Conservation (phyloP, 2,888 invertebrate genomes). For the Petrophora chlorosata region DNA sequence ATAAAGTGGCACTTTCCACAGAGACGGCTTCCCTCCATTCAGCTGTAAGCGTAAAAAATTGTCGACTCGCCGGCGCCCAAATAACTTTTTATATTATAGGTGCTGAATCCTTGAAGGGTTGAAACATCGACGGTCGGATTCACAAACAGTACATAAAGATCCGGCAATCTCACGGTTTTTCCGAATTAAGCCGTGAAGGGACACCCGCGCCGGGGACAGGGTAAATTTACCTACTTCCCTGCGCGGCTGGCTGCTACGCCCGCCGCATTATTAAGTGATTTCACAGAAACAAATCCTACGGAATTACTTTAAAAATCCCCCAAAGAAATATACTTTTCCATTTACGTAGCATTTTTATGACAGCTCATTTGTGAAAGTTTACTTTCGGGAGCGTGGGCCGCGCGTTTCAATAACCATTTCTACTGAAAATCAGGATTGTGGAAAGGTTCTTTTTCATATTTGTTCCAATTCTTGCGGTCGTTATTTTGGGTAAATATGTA, state of each 20-base stretch:
- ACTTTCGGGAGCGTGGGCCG: constrained; percentile 32
- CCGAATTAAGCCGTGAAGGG: constrained; percentile 74
- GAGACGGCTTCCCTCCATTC: constrained; percentile 50
- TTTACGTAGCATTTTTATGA: constrained; percentile 43
- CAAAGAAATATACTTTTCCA: constrained; percentile 45
- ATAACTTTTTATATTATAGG: constrained; percentile 72
- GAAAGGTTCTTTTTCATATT: constrained; percentile 26
- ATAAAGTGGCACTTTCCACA: constrained; percentile 41
- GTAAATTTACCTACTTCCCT: constrained; percentile 58
- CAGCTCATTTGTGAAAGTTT: constrained; percentile 53
- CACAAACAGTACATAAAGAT: constrained; percentile 78
- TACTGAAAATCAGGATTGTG: constrained; percentile 23
- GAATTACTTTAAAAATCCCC: constrained; percentile 57
- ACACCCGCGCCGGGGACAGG: constrained; percentile 59
- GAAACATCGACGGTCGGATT: constrained; percentile 70
- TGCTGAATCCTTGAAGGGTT: constrained; percentile 66
- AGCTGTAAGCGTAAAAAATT: constrained; percentile 55
- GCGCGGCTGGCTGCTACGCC: constrained; percentile 34
- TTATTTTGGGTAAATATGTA: constrained; percentile 26
- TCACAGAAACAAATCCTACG: constrained; percentile 62
- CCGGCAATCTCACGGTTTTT: constrained; percentile 72
- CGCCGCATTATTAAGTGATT: constrained; percentile 72
- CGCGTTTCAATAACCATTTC: constrained; percentile 29
- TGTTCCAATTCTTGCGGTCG: constrained; percentile 30
- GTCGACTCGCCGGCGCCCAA: constrained; percentile 52